Evolutionary conservation across 1,140 invertebrate species (phyloP).

Genomic region (Panonychus citri): DNA sequence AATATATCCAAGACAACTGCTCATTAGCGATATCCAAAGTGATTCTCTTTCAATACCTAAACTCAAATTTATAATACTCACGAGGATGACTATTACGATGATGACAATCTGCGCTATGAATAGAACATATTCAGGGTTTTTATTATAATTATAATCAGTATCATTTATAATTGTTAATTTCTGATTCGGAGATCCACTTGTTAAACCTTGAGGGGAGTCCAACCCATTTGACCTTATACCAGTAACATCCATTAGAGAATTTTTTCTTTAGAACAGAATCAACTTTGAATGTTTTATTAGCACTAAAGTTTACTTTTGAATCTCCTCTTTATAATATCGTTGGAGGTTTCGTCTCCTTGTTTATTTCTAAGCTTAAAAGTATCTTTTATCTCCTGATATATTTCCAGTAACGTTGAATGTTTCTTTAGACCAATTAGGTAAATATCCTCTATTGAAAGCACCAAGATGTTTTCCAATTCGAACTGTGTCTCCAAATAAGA

Average conservation of each 20-base stretch:
- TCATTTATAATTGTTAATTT: too few relatives aligned
- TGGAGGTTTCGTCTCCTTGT: neutral
- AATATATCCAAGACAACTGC: neutral
- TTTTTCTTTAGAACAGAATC: too few relatives aligned
- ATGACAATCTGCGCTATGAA: too few relatives aligned
- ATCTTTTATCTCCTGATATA: constrained; percentile 10
- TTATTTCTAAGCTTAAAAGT: constrained; percentile 9
- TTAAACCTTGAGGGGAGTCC: too few relatives aligned
- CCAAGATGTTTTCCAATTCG: constrained; percentile 14
- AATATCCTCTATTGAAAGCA: constrained; percentile 15
- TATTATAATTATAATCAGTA: too few relatives aligned
- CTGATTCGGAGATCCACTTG: too few relatives aligned
- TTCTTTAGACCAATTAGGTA: constrained; percentile 15
- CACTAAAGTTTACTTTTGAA: neutral
- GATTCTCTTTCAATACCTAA: neutral
- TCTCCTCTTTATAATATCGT: neutral
- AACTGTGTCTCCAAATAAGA: constrained; percentile 14
- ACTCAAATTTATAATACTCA: too few relatives aligned
- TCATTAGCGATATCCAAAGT: neutral
- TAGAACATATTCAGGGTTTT: too few relatives aligned
- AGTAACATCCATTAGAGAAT: too few relatives aligned
- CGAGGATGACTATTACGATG: too few relatives aligned
- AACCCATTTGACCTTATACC: too few relatives aligned
- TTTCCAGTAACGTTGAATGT: constrained; percentile 14
- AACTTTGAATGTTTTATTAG: neutral